Evolutionary conservation across 2,888 invertebrate genomes (phyloP), one percentile per base, ranked within the genome.

Genomic region (Drosophila mimica): DNA sequence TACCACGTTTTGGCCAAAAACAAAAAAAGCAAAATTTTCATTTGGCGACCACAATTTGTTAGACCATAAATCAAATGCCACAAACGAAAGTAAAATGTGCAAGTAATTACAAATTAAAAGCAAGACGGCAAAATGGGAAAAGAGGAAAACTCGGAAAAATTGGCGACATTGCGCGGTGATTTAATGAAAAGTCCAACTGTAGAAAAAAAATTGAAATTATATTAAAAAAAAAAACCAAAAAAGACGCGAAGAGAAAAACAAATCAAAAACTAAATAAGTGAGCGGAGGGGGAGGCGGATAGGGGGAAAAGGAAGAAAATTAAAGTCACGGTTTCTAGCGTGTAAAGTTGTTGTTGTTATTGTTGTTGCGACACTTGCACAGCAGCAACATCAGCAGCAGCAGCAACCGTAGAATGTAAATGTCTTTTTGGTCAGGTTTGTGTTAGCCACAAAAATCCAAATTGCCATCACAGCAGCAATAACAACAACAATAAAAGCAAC

Each of bases 311-410:
- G 77, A 86, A 83, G 83, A 81, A 90, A 90, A 90, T 90, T 91
- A 85, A 91, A 90, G 90, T 90, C 90, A 90, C 90, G 90, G 90
- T 88, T 89, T 90, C 78, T 75, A 82, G 85, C 89, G 90, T 91
- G 90, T 89, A 91, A 90, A 91, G 88, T 63, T 82, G 76, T 58
- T 79, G 79, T 69, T 74, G 77, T 71, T 82, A 76, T 31, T 71
- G 83, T 60, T 81, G 73, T 79, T 83, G 79, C 82, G 85, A 85
- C 83, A 85, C 83, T 83, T 85, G 83, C 83, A 60, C 66, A 59
- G 61, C 70, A 80, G 67, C 79, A 77, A 46, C 46, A 70, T 20
- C 56, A 66, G 33, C 62, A 66, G 33, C 62, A 71, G 25, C 77
- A 68, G 74, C 73, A 83, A 76, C 76, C 69, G 85, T 89, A 87